phyloP scores from a whole-genome alignment of 2,888 invertebrate genomes.

The Coenonympha arcania region DNA sequence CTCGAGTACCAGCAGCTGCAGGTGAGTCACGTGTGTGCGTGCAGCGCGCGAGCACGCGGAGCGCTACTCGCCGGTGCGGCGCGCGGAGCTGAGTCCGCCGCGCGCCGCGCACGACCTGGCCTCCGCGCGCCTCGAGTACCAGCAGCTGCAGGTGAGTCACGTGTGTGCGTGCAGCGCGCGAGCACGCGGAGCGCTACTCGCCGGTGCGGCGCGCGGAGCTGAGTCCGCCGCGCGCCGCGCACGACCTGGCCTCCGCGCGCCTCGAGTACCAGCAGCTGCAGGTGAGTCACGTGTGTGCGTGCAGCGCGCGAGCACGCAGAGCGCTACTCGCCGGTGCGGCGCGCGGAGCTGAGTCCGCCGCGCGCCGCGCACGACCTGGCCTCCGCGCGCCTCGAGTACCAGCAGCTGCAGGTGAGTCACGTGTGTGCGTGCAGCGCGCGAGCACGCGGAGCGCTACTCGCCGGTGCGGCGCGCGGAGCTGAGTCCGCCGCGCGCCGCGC shows the following conservation, averaged over 20 bases:
- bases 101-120: conserved; percentile 66
- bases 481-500: conserved; percentile 64
- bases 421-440: conserved; percentile 60
- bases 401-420: conserved; percentile 80
- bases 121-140: conserved; percentile 84
- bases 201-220: conserved; percentile 93
- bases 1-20: conserved; percentile 87
- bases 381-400: conserved; percentile 84
- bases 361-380: conserved; percentile 66
- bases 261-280: conserved; percentile 87
- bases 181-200: conserved; percentile 85
- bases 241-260: conserved; percentile 77
- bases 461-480: conserved; percentile 93
- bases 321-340: conserved; percentile 91
- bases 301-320: conserved; percentile 79
- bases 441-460: conserved; percentile 85
- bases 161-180: conserved; percentile 60
- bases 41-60: conserved; percentile 79
- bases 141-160: conserved; percentile 80
- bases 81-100: conserved; percentile 84
- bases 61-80: conserved; percentile 91
- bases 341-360: conserved; percentile 84
- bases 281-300: conserved; percentile 38
- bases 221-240: conserved; percentile 64
- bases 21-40: conserved; percentile 38